Percentiles rank a stretch among this genome's conserved stretches.
Conservation (phyloP, 2,888 invertebrate species). For the Dicycla oo region DNA sequence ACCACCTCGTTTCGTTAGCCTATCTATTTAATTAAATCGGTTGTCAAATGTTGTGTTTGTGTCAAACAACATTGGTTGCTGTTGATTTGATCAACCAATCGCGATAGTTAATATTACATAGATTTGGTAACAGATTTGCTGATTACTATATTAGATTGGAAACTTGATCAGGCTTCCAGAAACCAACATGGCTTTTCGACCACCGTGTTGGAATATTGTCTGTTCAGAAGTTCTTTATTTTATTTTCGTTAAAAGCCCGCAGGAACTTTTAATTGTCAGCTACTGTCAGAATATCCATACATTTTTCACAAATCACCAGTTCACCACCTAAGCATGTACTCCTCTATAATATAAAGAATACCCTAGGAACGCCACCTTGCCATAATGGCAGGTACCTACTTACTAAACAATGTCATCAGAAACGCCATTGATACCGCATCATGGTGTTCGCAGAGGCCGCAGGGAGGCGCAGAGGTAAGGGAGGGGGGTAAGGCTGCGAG, state of each 20-base stretch:
- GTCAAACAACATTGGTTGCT: neutral
- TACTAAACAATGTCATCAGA: slow-evolving; percentile 54
- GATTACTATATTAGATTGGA: slow-evolving; percentile 2
- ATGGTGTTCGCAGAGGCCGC: slow-evolving; percentile 44
- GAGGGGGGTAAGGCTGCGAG: slow-evolving; percentile 49
- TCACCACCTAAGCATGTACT: neutral
- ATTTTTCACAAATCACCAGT: neutral
- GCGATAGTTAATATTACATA: neutral
- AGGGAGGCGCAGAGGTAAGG: slow-evolving; percentile 16
- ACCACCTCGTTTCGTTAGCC: neutral
- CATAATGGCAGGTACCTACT: slow-evolving; percentile 29
- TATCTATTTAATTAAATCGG: slow-evolving; percentile 15
- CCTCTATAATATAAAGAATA: slow-evolving; percentile 4
- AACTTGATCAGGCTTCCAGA: neutral
- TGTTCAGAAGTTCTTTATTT: neutral
- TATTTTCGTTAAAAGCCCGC: neutral
- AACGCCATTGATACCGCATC: slow-evolving; percentile 57
- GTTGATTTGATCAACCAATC: slow-evolving; percentile 8
- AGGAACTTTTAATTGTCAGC: neutral
- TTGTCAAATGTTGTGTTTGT: neutral
- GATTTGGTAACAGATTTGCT: neutral
- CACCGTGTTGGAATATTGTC: neutral
- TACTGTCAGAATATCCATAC: neutral
- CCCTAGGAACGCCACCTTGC: slow-evolving; percentile 16
- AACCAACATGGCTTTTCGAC: neutral